Percentiles rank a stretch among this genome's conserved stretches.
phyloP scores from a whole-genome alignment of 1,140 invertebrate genomes.

The Antheraea pernyi region DNA sequence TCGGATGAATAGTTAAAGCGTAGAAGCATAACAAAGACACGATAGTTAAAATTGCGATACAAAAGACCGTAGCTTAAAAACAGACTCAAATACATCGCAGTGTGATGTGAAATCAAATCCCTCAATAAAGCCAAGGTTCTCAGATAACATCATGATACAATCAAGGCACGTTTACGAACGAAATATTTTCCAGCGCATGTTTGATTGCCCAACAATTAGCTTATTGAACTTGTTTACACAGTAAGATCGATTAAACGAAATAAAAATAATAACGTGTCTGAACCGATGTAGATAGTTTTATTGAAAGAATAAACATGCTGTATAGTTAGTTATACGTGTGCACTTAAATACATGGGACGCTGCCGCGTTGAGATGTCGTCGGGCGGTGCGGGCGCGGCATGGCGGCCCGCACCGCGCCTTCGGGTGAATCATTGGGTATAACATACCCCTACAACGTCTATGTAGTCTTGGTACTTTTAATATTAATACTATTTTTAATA shows the following conservation, averaged over 20 bases:
- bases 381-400: slow-evolving; percentile 31
- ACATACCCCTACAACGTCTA: slow-evolving; percentile 27
- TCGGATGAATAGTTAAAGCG: too few species aligned
- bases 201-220: too few species aligned
- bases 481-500: neutral
- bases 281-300: slow-evolving; percentile 10
- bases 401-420: slow-evolving; percentile 39
- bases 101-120: too few species aligned
- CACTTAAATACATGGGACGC: slow-evolving; percentile 24
- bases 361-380: neutral
- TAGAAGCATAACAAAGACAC: too few species aligned
- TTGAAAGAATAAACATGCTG: neutral
- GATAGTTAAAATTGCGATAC: too few species aligned
- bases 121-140: too few species aligned
- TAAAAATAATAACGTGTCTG: neutral
- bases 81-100: too few species aligned
- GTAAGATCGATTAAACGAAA: neutral
- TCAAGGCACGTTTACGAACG: too few species aligned
- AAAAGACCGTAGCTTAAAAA: too few species aligned
- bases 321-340: slow-evolving; percentile 28
- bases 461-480: slow-evolving; percentile 34
- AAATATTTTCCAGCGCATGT: too few species aligned
- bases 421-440: slow-evolving; percentile 63
- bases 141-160: too few species aligned
- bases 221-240: too few species aligned